Evolutionary conservation across 2,888 invertebrate species (phyloP).

Genomic region (Lepeophtheirus nordmannii): DNA sequence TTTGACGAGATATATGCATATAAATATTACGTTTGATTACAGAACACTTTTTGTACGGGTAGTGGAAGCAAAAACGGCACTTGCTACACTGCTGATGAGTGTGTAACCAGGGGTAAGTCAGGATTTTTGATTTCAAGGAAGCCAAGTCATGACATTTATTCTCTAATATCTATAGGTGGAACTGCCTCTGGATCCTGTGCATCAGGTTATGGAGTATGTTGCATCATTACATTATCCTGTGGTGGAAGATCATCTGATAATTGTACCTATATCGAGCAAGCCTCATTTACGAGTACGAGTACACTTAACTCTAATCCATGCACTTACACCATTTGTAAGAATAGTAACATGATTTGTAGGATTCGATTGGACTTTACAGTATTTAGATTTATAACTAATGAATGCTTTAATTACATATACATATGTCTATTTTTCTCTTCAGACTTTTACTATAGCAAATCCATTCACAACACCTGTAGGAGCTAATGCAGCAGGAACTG

Average conservation of each 20-base stretch:
- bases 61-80: neutral
- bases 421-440: neutral
- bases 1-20: neutral
- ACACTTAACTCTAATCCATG: neutral
- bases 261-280: neutral
- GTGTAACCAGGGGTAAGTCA: neutral
- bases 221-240: neutral
- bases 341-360: neutral
- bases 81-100: neutral
- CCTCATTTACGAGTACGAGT: neutral
- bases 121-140: too few species aligned
- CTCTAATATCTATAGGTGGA: neutral
- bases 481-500: neutral
- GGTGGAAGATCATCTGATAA: neutral
- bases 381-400: neutral
- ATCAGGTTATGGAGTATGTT: neutral
- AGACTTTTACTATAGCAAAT: neutral
- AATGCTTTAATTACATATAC: neutral
- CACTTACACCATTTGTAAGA: neutral
- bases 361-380: conserved; percentile 1
- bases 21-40: neutral
- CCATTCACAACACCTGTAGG: neutral
- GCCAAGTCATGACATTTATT: too few species aligned
- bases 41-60: neutral
- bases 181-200: neutral